phyloP scores from a whole-genome alignment of 2,113 vertebrate species.

The Podarcis raffonei region DNA sequence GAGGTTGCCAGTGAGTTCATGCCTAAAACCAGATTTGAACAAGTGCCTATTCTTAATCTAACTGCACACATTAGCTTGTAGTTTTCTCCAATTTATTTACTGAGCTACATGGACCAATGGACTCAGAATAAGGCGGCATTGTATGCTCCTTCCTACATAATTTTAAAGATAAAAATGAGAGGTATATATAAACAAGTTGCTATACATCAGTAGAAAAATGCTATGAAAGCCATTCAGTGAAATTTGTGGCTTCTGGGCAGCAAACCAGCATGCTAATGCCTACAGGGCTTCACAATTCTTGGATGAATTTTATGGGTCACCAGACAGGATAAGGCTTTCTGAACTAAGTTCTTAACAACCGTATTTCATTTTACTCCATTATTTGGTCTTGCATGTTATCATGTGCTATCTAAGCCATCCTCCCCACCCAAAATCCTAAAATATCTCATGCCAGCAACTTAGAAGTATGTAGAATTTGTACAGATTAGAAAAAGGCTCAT shows the following conservation, averaged over 20 bases:
- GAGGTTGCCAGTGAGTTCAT: neutral
- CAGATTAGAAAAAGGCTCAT: neutral
- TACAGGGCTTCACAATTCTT: neutral
- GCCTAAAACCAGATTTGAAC: neutral
- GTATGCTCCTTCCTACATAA: no score
- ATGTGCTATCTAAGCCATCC: neutral
- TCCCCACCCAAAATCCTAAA: neutral
- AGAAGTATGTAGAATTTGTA: neutral
- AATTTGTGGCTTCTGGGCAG: constrained; percentile 13
- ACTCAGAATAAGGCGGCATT: no score
- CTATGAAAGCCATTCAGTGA: neutral
- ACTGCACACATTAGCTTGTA: constrained; percentile 35
- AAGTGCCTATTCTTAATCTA: neutral
- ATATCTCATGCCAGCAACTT: neutral
- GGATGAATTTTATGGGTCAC: neutral
- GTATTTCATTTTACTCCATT: constrained; percentile 13
- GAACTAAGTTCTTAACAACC: neutral
- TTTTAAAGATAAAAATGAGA: no score
- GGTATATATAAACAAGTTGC: neutral
- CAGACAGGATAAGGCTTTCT: neutral
- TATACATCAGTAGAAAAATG: constrained; percentile 30
- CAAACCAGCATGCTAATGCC: neutral
- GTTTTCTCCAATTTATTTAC: constrained; percentile 29
- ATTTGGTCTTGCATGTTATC: neutral
- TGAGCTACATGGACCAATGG: no score